Conservation (phyloP, 2,113 vertebrate species). For the Myotis brandtii region DNA sequence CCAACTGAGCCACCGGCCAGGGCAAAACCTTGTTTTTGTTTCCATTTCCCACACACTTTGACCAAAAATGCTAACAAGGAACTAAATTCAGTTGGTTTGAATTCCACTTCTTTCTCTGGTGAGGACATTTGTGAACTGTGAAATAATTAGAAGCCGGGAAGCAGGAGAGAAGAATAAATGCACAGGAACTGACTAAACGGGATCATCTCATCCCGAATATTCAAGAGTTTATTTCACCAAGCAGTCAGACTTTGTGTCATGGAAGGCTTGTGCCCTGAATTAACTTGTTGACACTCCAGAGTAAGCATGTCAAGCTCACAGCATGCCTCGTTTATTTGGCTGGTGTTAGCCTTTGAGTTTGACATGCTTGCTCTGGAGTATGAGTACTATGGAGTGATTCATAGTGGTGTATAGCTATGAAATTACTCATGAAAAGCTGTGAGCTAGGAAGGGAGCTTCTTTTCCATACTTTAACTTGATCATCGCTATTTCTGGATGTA, state of each 20-base stretch:
- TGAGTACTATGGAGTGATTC: conserved; percentile 37
- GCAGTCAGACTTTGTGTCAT: background rate
- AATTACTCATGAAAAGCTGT: conserved; percentile 61
- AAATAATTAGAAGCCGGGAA: conserved; percentile 65
- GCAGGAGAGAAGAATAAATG: conserved; percentile 34
- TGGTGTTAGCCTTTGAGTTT: too few relatives aligned
- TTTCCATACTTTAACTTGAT: conserved; percentile 52
- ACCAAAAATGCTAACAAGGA: conserved; percentile 56
- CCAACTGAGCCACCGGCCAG: background rate
- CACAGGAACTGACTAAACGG: conserved; percentile 37
- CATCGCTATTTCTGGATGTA: conserved; percentile 42
- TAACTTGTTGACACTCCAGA: conserved; percentile 42
- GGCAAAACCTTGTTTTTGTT: conserved; percentile 31
- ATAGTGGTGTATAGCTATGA: conserved; percentile 34
- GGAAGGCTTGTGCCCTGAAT: conserved; percentile 47
- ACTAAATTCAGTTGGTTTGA: conserved; percentile 57
- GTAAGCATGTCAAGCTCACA: background rate
- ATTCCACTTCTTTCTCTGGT: conserved; percentile 61
- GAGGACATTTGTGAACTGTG: conserved; percentile 51
- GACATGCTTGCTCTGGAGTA: background rate
- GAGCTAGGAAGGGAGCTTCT: background rate
- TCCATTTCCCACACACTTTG: conserved; percentile 39
- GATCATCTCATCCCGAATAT: conserved; percentile 44
- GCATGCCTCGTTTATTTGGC: too few relatives aligned
- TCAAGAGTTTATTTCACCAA: conserved; percentile 49